phyloP scores from a whole-genome alignment of 1,140 invertebrate genomes.

The Pseudomyrmex gracilis region DNA sequence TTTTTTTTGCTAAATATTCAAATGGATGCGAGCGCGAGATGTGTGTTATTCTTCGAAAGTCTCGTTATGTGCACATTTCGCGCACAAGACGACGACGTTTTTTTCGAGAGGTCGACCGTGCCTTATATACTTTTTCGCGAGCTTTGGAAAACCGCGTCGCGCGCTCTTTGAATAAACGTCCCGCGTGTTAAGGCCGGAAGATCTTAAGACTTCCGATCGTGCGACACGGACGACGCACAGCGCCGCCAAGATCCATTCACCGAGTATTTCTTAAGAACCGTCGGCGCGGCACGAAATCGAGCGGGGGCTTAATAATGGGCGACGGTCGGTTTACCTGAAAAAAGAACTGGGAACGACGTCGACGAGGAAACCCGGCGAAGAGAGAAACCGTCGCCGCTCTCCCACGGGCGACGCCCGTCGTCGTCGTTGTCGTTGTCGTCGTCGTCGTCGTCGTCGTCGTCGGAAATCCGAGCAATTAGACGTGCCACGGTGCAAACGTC shows the following conservation, averaged over 20 bases:
- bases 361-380: conserved; percentile 8
- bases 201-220: background rate
- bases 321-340: conserved; percentile 59
- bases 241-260: background rate
- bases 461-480: conserved; percentile 64
- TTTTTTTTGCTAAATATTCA: background rate
- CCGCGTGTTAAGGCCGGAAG: background rate
- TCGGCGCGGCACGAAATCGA: conserved; percentile 21
- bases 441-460: conserved; percentile 38
- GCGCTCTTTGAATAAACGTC: too few relatives aligned
- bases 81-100: too few relatives aligned
- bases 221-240: background rate
- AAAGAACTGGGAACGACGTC: conserved; percentile 14
- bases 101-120: too few relatives aligned
- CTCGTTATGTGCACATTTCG: too few relatives aligned
- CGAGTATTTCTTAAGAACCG: conserved; percentile 37
- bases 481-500: conserved; percentile 47
- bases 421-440: conserved; percentile 33
- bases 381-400: conserved; percentile 31
- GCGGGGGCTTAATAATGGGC: conserved; percentile 38
- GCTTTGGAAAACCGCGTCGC: too few relatives aligned
- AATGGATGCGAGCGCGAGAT: too few relatives aligned
- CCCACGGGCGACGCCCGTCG: conserved; percentile 11
- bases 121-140: too few relatives aligned
- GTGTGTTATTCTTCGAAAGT: too few relatives aligned